Base-by-base conservation (phyloP, 2,113 vertebrate species). In the Pycnonotus jocosus region DNA sequence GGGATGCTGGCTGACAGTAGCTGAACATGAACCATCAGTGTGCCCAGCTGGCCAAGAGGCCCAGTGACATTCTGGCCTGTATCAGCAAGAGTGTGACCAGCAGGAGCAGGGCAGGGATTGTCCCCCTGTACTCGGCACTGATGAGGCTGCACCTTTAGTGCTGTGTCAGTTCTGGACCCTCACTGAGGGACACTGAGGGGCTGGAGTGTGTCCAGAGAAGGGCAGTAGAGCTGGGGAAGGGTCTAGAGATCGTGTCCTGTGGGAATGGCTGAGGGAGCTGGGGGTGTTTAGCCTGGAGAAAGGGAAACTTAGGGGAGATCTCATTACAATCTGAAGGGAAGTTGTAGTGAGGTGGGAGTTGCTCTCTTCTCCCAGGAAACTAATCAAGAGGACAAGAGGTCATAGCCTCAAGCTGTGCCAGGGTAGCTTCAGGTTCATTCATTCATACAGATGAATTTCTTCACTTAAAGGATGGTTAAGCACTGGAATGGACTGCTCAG, bases 61-160 rank as follows among this genome's bases (percentile, higher is more conserved):
- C 16, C n/a, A 27, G 0, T 40, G 57, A 4, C 35, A 64, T 35
- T 48, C 21, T 70, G 65, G 28, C 16, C 11, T 42, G 35, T 8
- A 15, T 27, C 35, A 64, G 21, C 24, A 42, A 2, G 0, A 25
- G 30, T 35, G 66, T 48, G 66, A 21, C 35, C 76, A 57, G 50
- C 31, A 50, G 58, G 42, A 0, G 6, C 35, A 27, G 30, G 20
- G 8, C 31, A 57, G 50, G 0, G 42, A 50, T 19, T 48, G 17
- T n/a, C 3, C n/a, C 56, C 7, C 31, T 42, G 21, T 23, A 7
- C 12, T 48, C 7, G 4, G 22, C 22, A 16, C 22, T 57, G 42
- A 6, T 22, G 85, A 35, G 17, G 66, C 4, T 0, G 0, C 35
- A 56, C 21, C 25, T 64, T 2, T 0, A 56, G 7, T 64, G 1